Conservation (phyloP, 2,113 vertebrate species). For the Vidua macroura region DNA sequence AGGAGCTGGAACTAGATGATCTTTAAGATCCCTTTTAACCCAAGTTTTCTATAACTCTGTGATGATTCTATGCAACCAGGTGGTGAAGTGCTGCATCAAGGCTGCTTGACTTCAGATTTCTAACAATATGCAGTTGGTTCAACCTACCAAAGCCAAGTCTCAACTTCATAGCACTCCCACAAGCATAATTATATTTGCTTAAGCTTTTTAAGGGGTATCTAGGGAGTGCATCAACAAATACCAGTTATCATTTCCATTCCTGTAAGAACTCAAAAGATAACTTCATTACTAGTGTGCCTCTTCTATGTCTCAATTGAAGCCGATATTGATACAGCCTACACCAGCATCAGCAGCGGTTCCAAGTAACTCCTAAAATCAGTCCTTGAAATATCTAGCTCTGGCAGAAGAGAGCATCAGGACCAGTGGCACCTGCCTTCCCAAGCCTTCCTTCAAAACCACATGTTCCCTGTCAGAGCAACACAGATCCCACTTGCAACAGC, state of each 20-base stretch:
- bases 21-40: neutral
- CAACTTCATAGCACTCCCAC: neutral
- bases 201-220: neutral
- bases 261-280: neutral
- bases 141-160: neutral
- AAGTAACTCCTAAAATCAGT: neutral
- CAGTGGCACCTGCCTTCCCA: neutral
- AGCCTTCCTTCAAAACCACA: neutral
- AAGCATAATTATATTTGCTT: neutral
- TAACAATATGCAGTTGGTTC: neutral
- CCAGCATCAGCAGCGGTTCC: neutral
- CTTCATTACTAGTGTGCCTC: neutral
- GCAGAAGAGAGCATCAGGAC: neutral
- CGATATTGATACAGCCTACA: neutral
- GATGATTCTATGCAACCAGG: neutral
- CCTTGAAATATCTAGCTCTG: neutral
- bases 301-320: neutral
- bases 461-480: neutral
- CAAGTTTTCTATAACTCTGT: neutral
- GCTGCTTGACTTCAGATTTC: neutral
- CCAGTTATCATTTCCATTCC: neutral
- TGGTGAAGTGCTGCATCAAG: neutral
- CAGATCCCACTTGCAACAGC: rapidly evolving
- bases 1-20: neutral
- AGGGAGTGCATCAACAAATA: neutral